Base-by-base conservation (phyloP, 2,888 invertebrate species). In the Ophion ventricosus region DNA sequence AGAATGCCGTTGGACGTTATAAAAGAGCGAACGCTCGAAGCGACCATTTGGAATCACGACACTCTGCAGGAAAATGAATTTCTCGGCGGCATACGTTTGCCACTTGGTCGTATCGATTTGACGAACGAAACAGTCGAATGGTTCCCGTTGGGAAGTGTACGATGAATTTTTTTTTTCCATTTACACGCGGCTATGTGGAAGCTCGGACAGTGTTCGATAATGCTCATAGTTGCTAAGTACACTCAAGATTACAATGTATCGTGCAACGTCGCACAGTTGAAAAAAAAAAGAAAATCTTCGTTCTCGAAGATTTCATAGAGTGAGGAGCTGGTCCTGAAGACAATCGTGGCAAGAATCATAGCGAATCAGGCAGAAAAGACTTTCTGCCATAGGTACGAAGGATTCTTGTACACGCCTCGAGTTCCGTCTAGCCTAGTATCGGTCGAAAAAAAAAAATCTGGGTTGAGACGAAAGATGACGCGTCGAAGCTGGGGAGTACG, bases 31-130 rank as follows among this genome's bases (percentile, higher is more conserved):
- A 95, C 95, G 11, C 94, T 99, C n/a, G 98, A 98, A 93, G 98
- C 98, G 0, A 98, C 98, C 0, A 97, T 99, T 11, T 99, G 98
- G 99, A 97, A 98, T 92, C 97, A 98, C 93, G 98, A 98, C 93
- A 96, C 97, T 0, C 94, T 99, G 61, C 98, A 98, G 92, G 98
- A 98, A 93, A 99, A 99, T 94, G 97, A 98, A 94, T 97, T 98
- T 92, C 94, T 99, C 11, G 99, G 99, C 35, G 98, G 98, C n/a
- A 97, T 98, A 80, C 96, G 97, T 87, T 95, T 99, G 88, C 96
- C 96, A 1, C 94, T 99, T 17, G 94, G 94, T 82, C 95, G 96
- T 56, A 93, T 97, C 85, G 96, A 97, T 90, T 94, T 98, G 84
- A 95, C 95, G 2, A 95, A 95, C 87, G 98, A 98, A 93, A 96